Evolutionary conservation across 1,140 invertebrate species (phyloP).

Genomic region (Brachionus sp.): DNA sequence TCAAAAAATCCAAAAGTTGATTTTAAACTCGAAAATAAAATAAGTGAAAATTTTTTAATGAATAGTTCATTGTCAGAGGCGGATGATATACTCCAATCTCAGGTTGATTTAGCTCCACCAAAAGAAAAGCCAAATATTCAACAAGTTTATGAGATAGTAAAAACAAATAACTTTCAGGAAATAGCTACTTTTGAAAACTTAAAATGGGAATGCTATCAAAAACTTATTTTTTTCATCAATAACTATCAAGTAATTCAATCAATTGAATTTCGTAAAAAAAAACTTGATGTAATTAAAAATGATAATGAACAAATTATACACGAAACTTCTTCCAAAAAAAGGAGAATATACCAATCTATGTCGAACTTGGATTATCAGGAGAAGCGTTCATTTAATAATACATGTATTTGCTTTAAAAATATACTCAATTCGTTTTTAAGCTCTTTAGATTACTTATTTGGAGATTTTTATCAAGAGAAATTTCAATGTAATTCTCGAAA

Average conservation of each 20-base stretch:
- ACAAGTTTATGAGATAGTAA: background rate
- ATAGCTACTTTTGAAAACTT: background rate
- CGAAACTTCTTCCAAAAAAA: background rate
- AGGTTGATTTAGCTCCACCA: background rate
- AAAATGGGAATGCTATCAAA: background rate
- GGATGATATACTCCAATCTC: conserved; percentile 23
- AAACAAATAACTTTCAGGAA: background rate
- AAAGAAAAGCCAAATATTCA: background rate
- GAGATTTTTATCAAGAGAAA: background rate
- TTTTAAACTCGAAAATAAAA: conserved; percentile 6
- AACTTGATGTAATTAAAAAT: background rate
- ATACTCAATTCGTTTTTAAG: conserved; percentile 6
- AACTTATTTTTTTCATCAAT: background rate
- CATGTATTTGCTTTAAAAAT: conserved; percentile 25
- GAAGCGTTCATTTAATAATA: background rate
- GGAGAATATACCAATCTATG: background rate
- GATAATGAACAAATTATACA: background rate
- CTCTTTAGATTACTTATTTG: background rate
- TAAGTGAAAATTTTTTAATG: conserved; percentile 4
- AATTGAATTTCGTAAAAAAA: background rate
- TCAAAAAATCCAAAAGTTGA: conserved; percentile 20
- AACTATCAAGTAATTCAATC: conserved; percentile 25
- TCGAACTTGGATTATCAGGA: background rate
- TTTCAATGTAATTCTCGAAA: background rate
- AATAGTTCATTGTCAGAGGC: background rate